A percentile compares a stretch with the other conserved stretches of the same genome.
These are phyloP conservation scores for Temnothorax rugatulus DNA, from an alignment of 2,888 invertebrate species.

Conservation along the genomic window DNA sequence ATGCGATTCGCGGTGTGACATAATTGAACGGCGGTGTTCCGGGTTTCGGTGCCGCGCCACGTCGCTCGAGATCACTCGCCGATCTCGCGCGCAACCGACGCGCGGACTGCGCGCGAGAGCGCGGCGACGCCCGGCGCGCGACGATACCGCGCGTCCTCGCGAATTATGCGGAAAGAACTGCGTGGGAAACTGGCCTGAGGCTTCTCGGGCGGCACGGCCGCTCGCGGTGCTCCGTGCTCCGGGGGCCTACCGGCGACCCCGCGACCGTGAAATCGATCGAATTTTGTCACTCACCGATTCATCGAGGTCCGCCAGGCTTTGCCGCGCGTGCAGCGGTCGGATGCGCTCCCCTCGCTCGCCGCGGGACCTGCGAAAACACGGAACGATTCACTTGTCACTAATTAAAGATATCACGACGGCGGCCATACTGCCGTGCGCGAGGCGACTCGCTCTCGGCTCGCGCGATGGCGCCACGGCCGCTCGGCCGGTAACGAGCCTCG, in stretches of 20 bases:
- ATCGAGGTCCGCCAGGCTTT: constrained; percentile 68
- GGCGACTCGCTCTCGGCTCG: constrained; percentile 32
- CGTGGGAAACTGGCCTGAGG: constrained; percentile 63
- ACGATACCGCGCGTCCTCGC: background rate
- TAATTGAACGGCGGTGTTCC: constrained; percentile 68
- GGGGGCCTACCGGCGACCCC: background rate
- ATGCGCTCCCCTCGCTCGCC: constrained; percentile 66
- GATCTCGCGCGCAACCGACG: background rate
- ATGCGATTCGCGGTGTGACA: constrained; percentile 53
- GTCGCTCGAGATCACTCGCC: background rate
- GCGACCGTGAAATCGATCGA: constrained; percentile 49
- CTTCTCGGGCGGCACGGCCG: constrained; percentile 53
- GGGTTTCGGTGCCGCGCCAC: constrained; percentile 32
- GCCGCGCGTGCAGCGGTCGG: constrained; percentile 58
- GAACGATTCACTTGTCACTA: constrained; percentile 80
- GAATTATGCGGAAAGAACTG: constrained; percentile 56
- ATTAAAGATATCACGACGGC: constrained; percentile 78
- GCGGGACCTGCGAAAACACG: constrained; percentile 74
- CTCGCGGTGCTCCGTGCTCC: constrained; percentile 39
- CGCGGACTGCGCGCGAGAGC: no score
- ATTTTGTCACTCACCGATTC: constrained; percentile 72
- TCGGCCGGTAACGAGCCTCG: background rate
- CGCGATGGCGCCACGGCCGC: constrained; percentile 62
- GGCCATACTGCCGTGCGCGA: constrained; percentile 79
- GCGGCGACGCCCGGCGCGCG: background rate